Evolutionary conservation across 2,888 invertebrate species (phyloP), one percentile per base, ranked within the genome.

Genomic region (Plebejus melissa): DNA sequence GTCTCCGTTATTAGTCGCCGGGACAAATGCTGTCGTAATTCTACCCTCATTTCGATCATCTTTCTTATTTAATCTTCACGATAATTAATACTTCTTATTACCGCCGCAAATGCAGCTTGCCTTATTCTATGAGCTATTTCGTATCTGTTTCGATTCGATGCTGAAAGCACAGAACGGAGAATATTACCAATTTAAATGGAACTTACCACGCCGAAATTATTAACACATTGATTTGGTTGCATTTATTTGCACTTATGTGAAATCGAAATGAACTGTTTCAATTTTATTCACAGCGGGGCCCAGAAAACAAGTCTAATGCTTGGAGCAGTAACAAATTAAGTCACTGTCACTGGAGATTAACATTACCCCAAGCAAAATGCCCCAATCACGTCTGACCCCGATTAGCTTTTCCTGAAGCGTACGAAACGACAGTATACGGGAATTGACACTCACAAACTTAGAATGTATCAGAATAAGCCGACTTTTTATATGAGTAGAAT

Each of bases 1-100:
- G 93, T 93, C 93, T 93, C 91, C 91, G 91, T 92, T 93, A 93
- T 93, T 93, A 93, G 91, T 91, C 87, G 86, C 86, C 85, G 89
- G 87, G 89, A 93, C 90, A 90, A 93, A 92, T 91, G 91, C 88
- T 82, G 85, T 87, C 86, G 89, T 90, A 90, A 90, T 90, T 87
- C 85, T 85, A 82, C 85, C 87, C 89, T 88, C 86, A 89, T 89
- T 88, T 84, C 90, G 87, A 90, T 90, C 87, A 86, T 85, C 84
- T 87, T 90, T 89, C 89, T 88, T 90, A 90, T 90, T 91, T 90
- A 90, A 89, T 91, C 90, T 89, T 86, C 84, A 87, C 84, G 84
- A 83, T 90, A 91, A 92, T 92, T 91, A 91, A 91, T 91, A 89
- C 86, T 85, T 81, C 85, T 86, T 84, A 85, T 80, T 82, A 80